phyloP scores from a whole-genome alignment of 2,113 vertebrate species.

The cattle (Bos taurus) region ARS-UCD2.0 NC_037332.1:49390001-49390500 shows the following conservation, averaged over 20 bases:
- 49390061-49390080: constrained; percentile 18
- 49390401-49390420: neutral
- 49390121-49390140: constrained; percentile 12
- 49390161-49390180: neutral
- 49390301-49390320: neutral
- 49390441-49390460: neutral
- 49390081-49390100: constrained; percentile 17
- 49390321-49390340: neutral
- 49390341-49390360: neutral
- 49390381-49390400: neutral
- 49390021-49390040: neutral
- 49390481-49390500: neutral
- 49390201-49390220: neutral
- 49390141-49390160: neutral
- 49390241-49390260: neutral
- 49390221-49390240: neutral
- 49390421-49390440: neutral
- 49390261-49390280: neutral
- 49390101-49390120: neutral
- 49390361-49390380: neutral
- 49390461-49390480: neutral
- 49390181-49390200: constrained; percentile 16
- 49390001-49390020: neutral
- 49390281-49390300: neutral
- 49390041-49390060: neutral